Evolutionary conservation across 2,113 vertebrate species (phyloP), one percentile per base, ranked within the genome.

Genomic region (Thermophis baileyi): DNA sequence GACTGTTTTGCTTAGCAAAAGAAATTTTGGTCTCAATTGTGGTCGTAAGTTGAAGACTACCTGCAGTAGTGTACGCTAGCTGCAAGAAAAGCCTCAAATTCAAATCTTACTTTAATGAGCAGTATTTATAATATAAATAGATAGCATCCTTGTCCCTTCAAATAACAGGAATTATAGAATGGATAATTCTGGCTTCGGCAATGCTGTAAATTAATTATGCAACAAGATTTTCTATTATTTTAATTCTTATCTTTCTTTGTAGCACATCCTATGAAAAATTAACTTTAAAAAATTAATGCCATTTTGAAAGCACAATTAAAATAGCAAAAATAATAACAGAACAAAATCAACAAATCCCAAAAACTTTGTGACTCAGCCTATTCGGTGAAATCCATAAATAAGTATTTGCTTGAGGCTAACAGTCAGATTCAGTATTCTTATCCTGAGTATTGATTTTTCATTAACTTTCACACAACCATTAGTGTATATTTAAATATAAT

Each of bases 401-500:
- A 55, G 24, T 0, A 46, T 85, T 60, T 7, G 54, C 89, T 63
- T 94, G 30, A 16, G 90, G 93, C 25, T 27, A 89, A 92, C 89
- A 4, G 90, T 4, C 3, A 94, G 49, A 54, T 89, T 69, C 93
- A 8, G 10, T 87, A 90, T 91, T 89, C 9, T 87, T 63, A 89
- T 88, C 93, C 1, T 50, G 91, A 88, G 11, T 9, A 69, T 53
- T 88, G 57, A 53, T 85, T 27, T 47, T 91, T 89, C 24, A 88
- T 81, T 92, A 92, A 69, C 86, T 60, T 87, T 30, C 25, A 60
- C 27, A 60, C 2, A 90, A 69, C 51, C n/a, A 46, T 91, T 54
- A 85, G 11, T 87, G 74, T 69, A 94, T 63, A 90, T 69, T 69
- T 47, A 85, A 89, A 89, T 55, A 53, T n/a, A 74, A 74, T 87